Evolutionary conservation across 2,113 vertebrate genomes (phyloP).

Genomic region (Picathartes gymnocephalus): DNA sequence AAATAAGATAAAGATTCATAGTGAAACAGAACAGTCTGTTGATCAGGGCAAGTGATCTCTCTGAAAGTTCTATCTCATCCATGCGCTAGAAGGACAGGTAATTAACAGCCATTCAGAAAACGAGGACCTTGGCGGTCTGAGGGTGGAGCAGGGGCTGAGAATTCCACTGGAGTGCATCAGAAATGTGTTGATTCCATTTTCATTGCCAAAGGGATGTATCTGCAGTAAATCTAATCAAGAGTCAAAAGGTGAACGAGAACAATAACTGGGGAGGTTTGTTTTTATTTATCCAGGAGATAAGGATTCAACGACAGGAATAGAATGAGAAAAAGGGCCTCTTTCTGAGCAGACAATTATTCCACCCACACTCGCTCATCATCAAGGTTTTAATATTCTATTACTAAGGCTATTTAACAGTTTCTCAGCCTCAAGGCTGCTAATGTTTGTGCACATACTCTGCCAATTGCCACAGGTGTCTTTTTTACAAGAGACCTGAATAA

Average conservation of each 20-base stretch:
- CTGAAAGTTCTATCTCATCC: not conserved
- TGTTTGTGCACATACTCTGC: not conserved
- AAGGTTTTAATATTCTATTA: constrained; percentile 16
- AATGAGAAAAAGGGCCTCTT: not conserved
- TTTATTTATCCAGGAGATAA: constrained; percentile 57
- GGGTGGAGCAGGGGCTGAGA: not conserved
- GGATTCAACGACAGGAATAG: not conserved
- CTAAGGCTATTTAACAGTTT: constrained; percentile 20
- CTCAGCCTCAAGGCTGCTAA: not conserved
- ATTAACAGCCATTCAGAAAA: not conserved
- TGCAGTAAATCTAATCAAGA: constrained; percentile 46
- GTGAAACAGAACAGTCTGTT: not conserved
- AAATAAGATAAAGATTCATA: not conserved
- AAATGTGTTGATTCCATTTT: constrained; percentile 13
- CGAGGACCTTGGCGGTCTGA: not conserved
- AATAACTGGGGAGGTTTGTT: constrained; percentile 17
- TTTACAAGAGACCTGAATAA: not conserved
- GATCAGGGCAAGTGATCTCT: not conserved
- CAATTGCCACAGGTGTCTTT: constrained; percentile 40
- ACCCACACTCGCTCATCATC: not conserved
- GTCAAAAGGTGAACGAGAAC: constrained; percentile 52
- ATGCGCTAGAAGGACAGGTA: not conserved
- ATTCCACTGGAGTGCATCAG: not conserved
- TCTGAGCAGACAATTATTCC: constrained; percentile 11
- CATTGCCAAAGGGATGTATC: constrained; percentile 25